Conservation (phyloP, 2,797 vertebrate genomes). For the Loriculus beryllinus region DNA sequence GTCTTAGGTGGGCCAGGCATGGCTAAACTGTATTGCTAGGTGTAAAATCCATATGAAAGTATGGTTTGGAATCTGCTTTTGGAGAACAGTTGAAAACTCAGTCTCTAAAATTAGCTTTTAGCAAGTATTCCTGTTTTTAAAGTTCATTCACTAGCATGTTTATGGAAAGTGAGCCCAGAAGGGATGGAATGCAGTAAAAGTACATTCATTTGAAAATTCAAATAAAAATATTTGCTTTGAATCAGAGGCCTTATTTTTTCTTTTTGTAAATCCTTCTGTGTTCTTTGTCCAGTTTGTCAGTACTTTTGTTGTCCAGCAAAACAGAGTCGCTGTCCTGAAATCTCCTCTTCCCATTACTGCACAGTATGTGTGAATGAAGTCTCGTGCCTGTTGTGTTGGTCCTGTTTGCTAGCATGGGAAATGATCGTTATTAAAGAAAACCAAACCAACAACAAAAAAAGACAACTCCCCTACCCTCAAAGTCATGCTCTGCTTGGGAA, state of each 20-base stretch:
- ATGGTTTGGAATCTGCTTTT: constrained; percentile 32
- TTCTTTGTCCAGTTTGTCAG: constrained; percentile 24
- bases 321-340: background rate
- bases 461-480: background rate
- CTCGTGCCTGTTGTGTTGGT: background rate
- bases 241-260: constrained; percentile 20
- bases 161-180: constrained; percentile 62
- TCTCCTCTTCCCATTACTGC: background rate
- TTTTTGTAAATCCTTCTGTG: background rate
- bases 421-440: background rate
- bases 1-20: background rate
- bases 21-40: background rate
- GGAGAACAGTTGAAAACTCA: constrained; percentile 20
- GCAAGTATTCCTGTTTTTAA: constrained; percentile 60
- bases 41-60: constrained; percentile 27
- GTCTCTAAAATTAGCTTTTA: constrained; percentile 61
- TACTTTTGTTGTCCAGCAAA: constrained; percentile 28
- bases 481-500: background rate
- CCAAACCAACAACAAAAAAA: background rate
- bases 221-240: constrained; percentile 68
- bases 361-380: background rate
- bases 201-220: constrained; percentile 64
- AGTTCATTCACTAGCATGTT: constrained; percentile 55
- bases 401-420: background rate
- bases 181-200: constrained; percentile 58